These are phyloP conservation scores for Leptoclinus maculatus DNA, from an alignment of 2,797 vertebrate species.

Conservation along the genomic window DNA sequence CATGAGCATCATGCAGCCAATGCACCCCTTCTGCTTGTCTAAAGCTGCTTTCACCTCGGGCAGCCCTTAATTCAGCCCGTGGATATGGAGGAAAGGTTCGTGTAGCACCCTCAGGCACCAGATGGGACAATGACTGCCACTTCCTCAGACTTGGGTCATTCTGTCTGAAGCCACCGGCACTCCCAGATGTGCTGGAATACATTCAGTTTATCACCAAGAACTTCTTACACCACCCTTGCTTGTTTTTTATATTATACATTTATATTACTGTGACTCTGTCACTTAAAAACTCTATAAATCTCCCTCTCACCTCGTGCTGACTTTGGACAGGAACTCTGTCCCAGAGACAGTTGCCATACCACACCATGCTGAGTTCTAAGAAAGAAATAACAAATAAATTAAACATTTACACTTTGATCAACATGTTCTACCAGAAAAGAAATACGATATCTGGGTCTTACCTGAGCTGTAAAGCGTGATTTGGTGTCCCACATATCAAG, in stretches of 20 bases:
- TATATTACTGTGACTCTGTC: background rate
- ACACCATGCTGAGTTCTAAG: constrained; percentile 78
- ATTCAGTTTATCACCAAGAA: background rate
- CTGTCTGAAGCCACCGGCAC: constrained; percentile 53
- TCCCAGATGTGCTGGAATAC: constrained; percentile 56
- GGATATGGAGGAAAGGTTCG: constrained; percentile 44
- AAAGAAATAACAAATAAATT: constrained; percentile 5
- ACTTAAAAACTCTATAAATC: background rate
- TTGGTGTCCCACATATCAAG: constrained; percentile 79
- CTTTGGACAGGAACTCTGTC: constrained; percentile 66
- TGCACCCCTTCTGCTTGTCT: constrained; percentile 58
- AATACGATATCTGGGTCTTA: constrained; percentile 39
- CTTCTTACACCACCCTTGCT: background rate
- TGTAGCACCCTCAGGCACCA: constrained; percentile 50
- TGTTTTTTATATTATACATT: too few species aligned
- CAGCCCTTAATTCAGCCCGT: constrained; percentile 53
- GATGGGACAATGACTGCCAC: constrained; percentile 78
- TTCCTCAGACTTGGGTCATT: constrained; percentile 65
- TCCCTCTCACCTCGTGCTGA: constrained; percentile 67
- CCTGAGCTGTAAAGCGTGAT: constrained; percentile 73
- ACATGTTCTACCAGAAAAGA: background rate
- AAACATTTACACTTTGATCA: background rate
- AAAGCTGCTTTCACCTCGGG: constrained; percentile 61
- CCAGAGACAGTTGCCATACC: constrained; percentile 65
- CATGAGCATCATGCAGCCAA: constrained; percentile 64